phyloP scores from a whole-genome alignment of 2,797 vertebrate species.

The Toxotes lorentzi region DNA sequence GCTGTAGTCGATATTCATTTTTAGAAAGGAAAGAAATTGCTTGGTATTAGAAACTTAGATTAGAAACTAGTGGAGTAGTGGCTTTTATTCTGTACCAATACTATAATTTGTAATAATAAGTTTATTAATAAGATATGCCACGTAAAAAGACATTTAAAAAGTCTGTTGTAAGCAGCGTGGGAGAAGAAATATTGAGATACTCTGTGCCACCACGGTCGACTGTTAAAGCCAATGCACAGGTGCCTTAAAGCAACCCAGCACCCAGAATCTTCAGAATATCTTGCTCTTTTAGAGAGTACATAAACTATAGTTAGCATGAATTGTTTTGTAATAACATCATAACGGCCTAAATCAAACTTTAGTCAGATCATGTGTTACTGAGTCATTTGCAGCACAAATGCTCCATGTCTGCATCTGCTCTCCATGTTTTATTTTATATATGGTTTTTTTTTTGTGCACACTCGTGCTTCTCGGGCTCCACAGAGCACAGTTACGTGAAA shows the following conservation, averaged over 20 bases:
- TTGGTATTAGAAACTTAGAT: no score
- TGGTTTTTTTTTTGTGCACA: not conserved
- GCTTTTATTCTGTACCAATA: not conserved
- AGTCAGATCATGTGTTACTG: not conserved
- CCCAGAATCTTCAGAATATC: not conserved
- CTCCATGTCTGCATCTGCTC: not conserved
- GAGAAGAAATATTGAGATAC: not conserved
- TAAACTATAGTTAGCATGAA: not conserved
- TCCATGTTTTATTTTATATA: not conserved
- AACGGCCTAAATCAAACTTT: not conserved
- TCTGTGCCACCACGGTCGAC: not conserved
- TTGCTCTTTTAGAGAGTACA: not conserved
- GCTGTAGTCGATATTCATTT: not conserved
- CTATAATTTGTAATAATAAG: not conserved
- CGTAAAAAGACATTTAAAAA: not conserved
- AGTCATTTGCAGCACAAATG: not conserved
- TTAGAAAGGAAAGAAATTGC: not conserved
- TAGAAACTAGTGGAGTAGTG: not conserved
- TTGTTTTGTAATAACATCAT: slow-evolving; percentile 6
- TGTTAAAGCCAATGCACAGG: not conserved
- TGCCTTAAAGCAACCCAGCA: not conserved
- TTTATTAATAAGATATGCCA: no score
- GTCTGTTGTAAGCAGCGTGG: not conserved
- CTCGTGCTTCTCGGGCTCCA: not conserved
- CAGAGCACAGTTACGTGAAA: not conserved